Evolutionary conservation across 1,140 invertebrate genomes (phyloP).

Genomic region (Amphibalanus amphitrite): DNA sequence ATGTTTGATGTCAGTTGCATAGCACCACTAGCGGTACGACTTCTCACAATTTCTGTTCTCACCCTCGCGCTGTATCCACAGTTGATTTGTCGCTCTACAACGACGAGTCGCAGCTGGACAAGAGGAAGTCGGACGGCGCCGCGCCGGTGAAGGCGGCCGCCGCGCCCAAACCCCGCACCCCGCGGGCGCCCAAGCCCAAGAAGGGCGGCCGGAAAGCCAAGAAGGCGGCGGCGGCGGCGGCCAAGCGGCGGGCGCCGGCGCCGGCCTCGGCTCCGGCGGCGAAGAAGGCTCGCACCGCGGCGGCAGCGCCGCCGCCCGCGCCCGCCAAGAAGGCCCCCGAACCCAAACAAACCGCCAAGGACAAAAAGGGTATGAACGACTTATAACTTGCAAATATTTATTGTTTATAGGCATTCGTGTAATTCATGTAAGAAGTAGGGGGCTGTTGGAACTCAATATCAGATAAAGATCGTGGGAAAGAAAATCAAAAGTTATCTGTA

Average conservation of each 20-base stretch:
- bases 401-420: too few species aligned
- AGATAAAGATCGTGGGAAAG: too few species aligned
- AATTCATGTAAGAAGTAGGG: too few species aligned
- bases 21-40: too few species aligned
- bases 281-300: neutral
- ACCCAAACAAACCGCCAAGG: neutral
- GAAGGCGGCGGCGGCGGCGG: neutral
- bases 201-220: neutral
- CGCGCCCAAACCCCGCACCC: neutral
- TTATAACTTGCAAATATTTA: too few species aligned
- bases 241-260: neutral
- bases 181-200: neutral
- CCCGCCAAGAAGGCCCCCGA: neutral
- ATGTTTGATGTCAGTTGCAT: too few species aligned
- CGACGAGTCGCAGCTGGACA: conserved; percentile 13
- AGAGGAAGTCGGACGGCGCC: conserved; percentile 4
- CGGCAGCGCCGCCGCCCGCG: too few species aligned
- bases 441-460: too few species aligned
- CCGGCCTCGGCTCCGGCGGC: too few species aligned
- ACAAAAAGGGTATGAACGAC: neutral
- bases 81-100: conserved; percentile 16
- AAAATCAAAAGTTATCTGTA: too few species aligned
- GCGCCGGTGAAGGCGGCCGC: neutral
- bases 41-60: too few species aligned
- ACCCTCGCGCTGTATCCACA: conserved; percentile 8